These are phyloP conservation scores for Butorides virescens DNA, from an alignment of 2,113 vertebrate genomes.

Conservation along the genomic window DNA sequence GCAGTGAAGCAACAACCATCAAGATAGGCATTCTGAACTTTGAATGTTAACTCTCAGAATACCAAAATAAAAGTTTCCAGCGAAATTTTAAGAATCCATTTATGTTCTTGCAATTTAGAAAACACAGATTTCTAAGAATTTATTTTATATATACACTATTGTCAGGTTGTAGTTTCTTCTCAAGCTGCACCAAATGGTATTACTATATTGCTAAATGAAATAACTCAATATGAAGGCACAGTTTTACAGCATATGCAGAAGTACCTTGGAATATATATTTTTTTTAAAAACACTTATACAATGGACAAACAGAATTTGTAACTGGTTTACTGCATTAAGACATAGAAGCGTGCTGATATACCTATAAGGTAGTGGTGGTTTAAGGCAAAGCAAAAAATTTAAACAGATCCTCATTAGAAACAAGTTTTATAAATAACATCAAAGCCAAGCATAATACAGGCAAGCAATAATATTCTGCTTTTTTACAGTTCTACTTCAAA, in stretches of 20 bases:
- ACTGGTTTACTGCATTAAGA: background rate
- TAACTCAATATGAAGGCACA: background rate
- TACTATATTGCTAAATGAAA: background rate
- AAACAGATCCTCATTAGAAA: background rate
- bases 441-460: background rate
- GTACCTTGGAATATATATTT: background rate
- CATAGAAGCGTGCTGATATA: background rate
- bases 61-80: background rate
- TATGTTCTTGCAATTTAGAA: background rate
- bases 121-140: background rate
- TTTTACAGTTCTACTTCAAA: background rate
- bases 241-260: background rate
- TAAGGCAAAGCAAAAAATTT: background rate
- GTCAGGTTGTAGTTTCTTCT: background rate
- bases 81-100: background rate
- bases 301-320: background rate
- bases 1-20: background rate
- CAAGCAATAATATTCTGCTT: background rate
- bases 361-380: background rate
- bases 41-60: background rate
- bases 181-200: background rate
- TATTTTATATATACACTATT: background rate
- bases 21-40: background rate
- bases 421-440: background rate
- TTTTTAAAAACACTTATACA: background rate